Evolutionary conservation across 2,797 vertebrate genomes (phyloP).

Genomic region (Balearica regulorum): DNA sequence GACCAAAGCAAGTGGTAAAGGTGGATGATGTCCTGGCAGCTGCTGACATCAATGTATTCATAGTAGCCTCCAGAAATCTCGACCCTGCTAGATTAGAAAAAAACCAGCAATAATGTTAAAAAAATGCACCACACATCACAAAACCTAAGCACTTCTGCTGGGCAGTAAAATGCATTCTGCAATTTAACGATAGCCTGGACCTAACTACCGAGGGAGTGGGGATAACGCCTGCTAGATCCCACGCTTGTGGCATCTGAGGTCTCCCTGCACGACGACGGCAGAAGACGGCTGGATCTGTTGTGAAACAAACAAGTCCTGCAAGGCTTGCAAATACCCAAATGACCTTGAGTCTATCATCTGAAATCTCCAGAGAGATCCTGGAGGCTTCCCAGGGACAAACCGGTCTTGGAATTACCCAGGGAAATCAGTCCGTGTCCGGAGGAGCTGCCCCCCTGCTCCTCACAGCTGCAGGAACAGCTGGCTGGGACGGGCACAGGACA

Average conservation of each 20-base stretch:
- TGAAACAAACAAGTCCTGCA: neutral
- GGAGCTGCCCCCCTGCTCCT: neutral
- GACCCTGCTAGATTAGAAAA: slow-evolving; percentile 74
- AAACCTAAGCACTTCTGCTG: neutral
- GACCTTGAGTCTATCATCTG: neutral
- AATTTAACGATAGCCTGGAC: neutral
- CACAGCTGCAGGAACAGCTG: neutral
- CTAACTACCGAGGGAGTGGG: neutral
- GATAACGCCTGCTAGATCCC: neutral
- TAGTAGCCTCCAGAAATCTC: slow-evolving; percentile 90
- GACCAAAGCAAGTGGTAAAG: slow-evolving; percentile 97
- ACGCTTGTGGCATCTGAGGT: neutral
- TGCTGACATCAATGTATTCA: slow-evolving; percentile 94
- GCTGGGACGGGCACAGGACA: neutral
- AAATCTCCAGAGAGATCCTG: neutral
- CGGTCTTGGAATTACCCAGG: neutral
- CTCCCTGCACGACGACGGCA: neutral
- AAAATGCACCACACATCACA: neutral
- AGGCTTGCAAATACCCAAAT: neutral
- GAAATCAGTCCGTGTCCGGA: accelerated
- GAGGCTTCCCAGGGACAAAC: neutral
- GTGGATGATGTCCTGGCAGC: slow-evolving; percentile 96
- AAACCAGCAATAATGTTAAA: neutral
- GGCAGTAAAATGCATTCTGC: neutral
- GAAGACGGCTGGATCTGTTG: neutral